A percentile compares a stretch with the other conserved stretches of the same genome.
Conservation (phyloP, 2,113 vertebrate species). For the Pholis gunnellus region DNA sequence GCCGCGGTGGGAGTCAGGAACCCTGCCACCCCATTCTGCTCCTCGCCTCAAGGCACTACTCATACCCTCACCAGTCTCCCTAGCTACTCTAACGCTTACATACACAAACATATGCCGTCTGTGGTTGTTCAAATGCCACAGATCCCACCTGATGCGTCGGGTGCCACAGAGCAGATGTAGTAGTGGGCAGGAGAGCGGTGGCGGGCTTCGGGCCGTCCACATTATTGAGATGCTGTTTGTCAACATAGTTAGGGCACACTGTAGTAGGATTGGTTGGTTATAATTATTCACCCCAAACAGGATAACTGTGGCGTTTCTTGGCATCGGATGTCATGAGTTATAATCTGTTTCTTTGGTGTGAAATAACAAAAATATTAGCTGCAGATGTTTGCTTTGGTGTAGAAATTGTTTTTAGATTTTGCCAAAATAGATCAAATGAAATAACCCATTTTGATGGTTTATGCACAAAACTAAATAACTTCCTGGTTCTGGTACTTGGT, state of each 20-base stretch:
- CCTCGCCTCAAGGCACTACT: constrained; percentile 63
- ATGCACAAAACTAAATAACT: background rate
- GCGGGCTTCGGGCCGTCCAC: constrained; percentile 33
- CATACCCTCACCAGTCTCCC: constrained; percentile 57
- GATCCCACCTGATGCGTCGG: constrained; percentile 69
- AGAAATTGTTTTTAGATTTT: background rate
- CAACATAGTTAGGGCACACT: constrained; percentile 20
- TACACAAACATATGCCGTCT: constrained; percentile 56
- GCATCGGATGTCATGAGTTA: background rate
- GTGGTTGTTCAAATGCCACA: constrained; percentile 55
- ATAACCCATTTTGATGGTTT: background rate
- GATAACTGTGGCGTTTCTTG: constrained; percentile 6
- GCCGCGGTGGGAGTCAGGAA: constrained; percentile 59
- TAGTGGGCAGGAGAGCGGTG: constrained; percentile 35
- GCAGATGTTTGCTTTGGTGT: background rate
- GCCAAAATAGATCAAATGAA: background rate
- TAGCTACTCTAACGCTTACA: constrained; percentile 51
- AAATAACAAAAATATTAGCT: background rate
- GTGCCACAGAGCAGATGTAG: constrained; percentile 71
- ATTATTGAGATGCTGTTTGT: constrained; percentile 55
- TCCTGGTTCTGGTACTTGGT: background rate
- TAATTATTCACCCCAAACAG: constrained; percentile 26
- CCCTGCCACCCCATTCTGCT: constrained; percentile 58
- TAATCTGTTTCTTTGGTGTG: background rate
- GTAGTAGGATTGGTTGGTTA: constrained; percentile 27